Evolutionary conservation across 1,140 invertebrate species (phyloP).

Genomic region (Pseudomyrmex sp.): DNA sequence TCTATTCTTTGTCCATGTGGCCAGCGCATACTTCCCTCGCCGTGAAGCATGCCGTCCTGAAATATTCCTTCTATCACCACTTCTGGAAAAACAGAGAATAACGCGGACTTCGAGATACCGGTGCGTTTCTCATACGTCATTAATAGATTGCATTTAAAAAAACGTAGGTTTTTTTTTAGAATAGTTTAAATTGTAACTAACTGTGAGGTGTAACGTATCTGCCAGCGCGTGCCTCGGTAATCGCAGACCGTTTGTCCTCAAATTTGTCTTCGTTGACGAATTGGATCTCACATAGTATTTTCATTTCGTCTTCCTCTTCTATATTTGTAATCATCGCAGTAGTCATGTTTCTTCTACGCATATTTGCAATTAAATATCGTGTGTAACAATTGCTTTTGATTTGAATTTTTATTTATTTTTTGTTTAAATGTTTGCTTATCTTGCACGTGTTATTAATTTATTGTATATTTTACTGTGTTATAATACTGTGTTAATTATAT

Average conservation of each 20-base stretch:
- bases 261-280: conserved; percentile 86
- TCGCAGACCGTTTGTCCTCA: conserved; percentile 84
- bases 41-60: conserved; percentile 86
- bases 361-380: not conserved
- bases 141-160: not conserved
- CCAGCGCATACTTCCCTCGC: conserved; percentile 84
- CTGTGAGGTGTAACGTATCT: conserved; percentile 84
- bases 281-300: conserved; percentile 36
- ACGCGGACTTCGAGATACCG: not conserved
- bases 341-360: not conserved
- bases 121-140: too few species aligned
- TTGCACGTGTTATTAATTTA: too few species aligned
- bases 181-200: conserved; percentile 69
- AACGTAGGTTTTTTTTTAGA: not conserved
- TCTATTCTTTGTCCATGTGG: conserved; percentile 82
- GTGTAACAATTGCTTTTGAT: too few species aligned
- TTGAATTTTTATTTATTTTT: too few species aligned
- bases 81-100: conserved; percentile 73
- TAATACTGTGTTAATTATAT: too few species aligned
- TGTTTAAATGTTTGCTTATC: too few species aligned
- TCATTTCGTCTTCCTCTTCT: not conserved
- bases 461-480: too few species aligned
- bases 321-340: conserved; percentile 15
- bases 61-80: conserved; percentile 85
- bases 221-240: conserved; percentile 86